phyloP scores from a whole-genome alignment of 2,888 invertebrate species.

The Eilema depressum region DNA sequence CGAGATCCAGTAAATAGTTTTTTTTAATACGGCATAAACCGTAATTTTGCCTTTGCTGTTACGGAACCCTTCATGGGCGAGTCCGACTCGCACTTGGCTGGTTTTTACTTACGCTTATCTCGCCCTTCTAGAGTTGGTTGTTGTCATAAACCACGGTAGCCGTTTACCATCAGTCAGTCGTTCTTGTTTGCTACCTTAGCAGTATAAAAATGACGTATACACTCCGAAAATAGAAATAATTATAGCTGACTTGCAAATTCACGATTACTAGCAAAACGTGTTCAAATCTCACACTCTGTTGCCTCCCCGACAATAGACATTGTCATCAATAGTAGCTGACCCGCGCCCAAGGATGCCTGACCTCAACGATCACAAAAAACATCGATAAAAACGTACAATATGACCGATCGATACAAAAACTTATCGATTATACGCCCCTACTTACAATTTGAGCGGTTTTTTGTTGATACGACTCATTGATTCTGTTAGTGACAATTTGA shows the following conservation, averaged over 20 bases:
- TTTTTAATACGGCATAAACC: no score
- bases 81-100: no score
- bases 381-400: slow-evolving; percentile 35
- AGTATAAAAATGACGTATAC: background rate
- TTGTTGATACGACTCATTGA: slow-evolving; percentile 29
- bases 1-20: no score
- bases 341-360: slow-evolving; percentile 48
- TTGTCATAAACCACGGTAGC: no score
- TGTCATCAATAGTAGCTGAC: slow-evolving; percentile 40
- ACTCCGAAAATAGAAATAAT: slow-evolving; percentile 2
- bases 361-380: slow-evolving; percentile 45
- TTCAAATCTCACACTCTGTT: slow-evolving; percentile 14
- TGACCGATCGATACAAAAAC: slow-evolving; percentile 17
- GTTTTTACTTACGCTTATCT: no score
- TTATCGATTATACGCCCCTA: slow-evolving; percentile 48
- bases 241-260: slow-evolving; percentile 8
- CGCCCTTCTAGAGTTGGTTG: no score
- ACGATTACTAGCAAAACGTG: slow-evolving; percentile 16
- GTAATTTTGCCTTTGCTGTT: no score
- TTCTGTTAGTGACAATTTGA: slow-evolving; percentile 12
- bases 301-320: slow-evolving; percentile 15
- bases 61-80: no score
- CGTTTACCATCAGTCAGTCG: no score
- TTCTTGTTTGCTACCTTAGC: background rate
- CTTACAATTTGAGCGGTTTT: slow-evolving; percentile 38